Base-by-base conservation (phyloP, 1,140 invertebrate species). In the Eumaeus atala region DNA sequence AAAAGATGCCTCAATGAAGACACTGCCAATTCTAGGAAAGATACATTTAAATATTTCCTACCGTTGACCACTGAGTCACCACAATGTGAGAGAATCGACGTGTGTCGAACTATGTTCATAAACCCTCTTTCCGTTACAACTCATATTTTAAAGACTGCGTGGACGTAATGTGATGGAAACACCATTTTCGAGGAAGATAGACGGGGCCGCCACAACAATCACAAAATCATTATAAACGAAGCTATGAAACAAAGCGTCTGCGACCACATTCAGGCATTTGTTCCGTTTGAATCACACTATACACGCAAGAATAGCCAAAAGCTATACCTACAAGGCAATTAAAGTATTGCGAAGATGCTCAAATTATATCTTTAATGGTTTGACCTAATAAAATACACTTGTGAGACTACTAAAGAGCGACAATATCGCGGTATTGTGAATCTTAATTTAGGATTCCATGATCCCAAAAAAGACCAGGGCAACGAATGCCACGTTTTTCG, bases 61-160 rank as follows among this genome's bases (percentile, higher is more conserved):
- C 53, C 53, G 16, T 14, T 51, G 35, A 16, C 37, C 11, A 51
- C 49, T 35, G 49, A 37, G 8, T 36, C 47, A 51, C 1, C 49
- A 37, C 49, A 58, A 12, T 48, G 11, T 18, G 35, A 61, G 3
- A 58, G 14, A 60, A 56, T 42, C 48, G 58, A 58, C 11, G 61
- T 59, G 18, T 63, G 58, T 48, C 49, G 54, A 36, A 61, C 49
- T 28, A 62, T 60, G 58, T 66, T 66, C 54, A 44, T 62, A 18
- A 62, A 59, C 33, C 60, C 64, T 9, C 54, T 62, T 38, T 18
- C 55, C 3, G 11, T 52, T 48, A 36, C 38, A 44, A 52, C 54
- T 35, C 48, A 52, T 47, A 48, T 60, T 8, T 17, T 66, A 33
- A 58, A 16, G n/a, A 66, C 60, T 11, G 54, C 60, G 7, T 62